Evolutionary conservation across 2,113 vertebrate species (phyloP).

Genomic region (Crypturellus undulatus): DNA sequence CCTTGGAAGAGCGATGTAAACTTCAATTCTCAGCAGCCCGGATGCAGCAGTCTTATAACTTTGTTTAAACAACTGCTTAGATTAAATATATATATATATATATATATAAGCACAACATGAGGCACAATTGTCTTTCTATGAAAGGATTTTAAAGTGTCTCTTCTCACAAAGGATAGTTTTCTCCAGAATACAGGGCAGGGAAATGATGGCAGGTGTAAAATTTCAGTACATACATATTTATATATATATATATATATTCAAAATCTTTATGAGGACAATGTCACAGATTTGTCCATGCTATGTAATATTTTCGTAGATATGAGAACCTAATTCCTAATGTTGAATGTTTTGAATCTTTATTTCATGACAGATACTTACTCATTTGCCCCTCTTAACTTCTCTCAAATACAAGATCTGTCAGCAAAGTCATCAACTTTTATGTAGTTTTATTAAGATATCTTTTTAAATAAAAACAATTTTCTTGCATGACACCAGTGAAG

Average conservation of each 20-base stretch:
- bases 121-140: conserved; percentile 3
- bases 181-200: neutral
- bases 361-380: conserved; percentile 58
- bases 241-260: neutral
- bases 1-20: neutral
- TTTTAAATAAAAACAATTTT: neutral
- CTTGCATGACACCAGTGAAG: neutral
- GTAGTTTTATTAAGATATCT: neutral
- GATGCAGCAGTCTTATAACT: conserved; percentile 6
- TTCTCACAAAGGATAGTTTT: neutral
- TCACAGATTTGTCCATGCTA: neutral
- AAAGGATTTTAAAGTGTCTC: conserved; percentile 15
- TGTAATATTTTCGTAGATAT: conserved; percentile 61
- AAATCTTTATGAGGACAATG: neutral
- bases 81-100: conserved; percentile 50
- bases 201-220: conserved; percentile 21
- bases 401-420: conserved; percentile 39
- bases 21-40: neutral
- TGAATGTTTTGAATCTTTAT: conserved; percentile 64
- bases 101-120: neutral
- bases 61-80: conserved; percentile 63
- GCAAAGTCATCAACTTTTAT: conserved; percentile 10
- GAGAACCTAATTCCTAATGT: conserved; percentile 64
- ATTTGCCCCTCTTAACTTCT: conserved; percentile 59
- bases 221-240: neutral